Conservation (phyloP, 2,797 vertebrate species). For the Phaenicophaeus curvirostris region DNA sequence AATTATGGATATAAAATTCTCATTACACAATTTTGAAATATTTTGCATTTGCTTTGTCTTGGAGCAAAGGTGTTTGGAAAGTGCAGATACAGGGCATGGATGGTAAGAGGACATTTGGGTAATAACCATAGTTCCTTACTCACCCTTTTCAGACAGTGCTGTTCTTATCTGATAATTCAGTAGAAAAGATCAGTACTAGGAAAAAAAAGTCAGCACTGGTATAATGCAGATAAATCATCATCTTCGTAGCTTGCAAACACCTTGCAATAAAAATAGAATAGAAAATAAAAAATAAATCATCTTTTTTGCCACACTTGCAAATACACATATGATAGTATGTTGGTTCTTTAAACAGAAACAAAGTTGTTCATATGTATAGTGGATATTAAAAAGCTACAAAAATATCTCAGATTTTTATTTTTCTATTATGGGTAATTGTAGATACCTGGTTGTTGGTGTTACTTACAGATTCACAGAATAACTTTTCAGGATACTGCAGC, state of each 20-base stretch:
- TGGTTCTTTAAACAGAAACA: not conserved
- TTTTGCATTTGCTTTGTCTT: not conserved
- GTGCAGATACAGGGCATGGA: not conserved
- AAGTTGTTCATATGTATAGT: not conserved
- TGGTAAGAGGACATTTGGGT: not conserved
- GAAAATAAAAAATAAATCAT: not conserved
- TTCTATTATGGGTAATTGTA: not conserved
- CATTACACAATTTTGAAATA: not conserved
- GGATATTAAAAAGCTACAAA: not conserved
- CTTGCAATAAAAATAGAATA: not conserved
- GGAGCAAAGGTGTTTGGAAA: not conserved
- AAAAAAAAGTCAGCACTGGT: not conserved
- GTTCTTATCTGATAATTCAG: not conserved
- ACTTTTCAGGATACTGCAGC: not conserved
- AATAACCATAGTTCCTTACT: not conserved
- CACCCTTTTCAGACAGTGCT: not conserved
- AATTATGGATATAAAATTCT: not conserved
- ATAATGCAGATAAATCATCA: not conserved
- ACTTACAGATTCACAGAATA: not conserved
- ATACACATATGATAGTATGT: not conserved
- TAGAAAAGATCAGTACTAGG: not conserved
- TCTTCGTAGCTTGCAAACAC: not conserved
- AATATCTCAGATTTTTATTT: not conserved
- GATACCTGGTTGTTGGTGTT: not conserved
- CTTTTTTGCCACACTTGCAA: not conserved